A percentile compares a stretch with the other conserved stretches of the same genome.
Conservation (phyloP, 2,888 invertebrate genomes). For the Apantesis nais region DNA sequence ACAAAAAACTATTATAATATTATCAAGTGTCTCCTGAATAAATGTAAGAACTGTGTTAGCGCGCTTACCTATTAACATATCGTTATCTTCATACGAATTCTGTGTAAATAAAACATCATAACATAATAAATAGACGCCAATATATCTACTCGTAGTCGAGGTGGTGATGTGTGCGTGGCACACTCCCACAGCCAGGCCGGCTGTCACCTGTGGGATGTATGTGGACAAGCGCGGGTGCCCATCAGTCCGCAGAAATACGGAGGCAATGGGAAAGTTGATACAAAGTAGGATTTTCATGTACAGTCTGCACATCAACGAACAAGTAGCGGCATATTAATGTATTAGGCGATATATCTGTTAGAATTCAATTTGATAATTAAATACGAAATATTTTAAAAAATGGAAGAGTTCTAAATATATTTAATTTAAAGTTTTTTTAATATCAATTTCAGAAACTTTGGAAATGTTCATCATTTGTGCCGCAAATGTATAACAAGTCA, state of each 20-base stretch:
- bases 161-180: background rate
- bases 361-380: too few species aligned
- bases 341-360: too few species aligned
- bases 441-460: too few species aligned
- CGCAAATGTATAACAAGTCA: background rate
- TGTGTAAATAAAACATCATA: background rate
- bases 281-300: slow-evolving; percentile 81
- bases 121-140: background rate
- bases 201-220: slow-evolving; percentile 54
- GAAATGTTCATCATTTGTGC: too few species aligned
- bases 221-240: slow-evolving; percentile 68
- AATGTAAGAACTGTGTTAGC: background rate
- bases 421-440: too few species aligned
- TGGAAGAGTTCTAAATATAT: too few species aligned
- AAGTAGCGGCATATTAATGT: background rate
- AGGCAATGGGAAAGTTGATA: slow-evolving; percentile 79
- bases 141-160: background rate
- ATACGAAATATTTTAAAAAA: too few species aligned
- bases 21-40: background rate
- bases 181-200: slow-evolving; percentile 45
- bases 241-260: slow-evolving; percentile 77
- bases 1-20: background rate
- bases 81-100: background rate
- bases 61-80: background rate
- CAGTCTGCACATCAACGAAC: slow-evolving; percentile 57